These are phyloP conservation scores for Chymomyza fuscimana DNA, from an alignment of 2,888 invertebrate genomes.

Conservation along the genomic window DNA sequence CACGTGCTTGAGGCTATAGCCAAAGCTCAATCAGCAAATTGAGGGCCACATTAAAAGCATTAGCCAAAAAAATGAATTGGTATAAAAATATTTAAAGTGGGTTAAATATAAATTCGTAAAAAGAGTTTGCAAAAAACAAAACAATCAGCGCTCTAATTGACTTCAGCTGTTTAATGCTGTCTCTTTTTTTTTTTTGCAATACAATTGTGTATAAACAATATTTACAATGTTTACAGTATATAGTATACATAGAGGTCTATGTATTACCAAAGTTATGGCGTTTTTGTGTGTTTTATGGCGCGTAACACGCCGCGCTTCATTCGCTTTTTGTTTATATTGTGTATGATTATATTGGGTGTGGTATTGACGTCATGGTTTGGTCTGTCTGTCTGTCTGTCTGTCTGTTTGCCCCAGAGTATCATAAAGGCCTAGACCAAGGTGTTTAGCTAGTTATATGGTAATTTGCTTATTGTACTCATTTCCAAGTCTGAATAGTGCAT, in stretches of 20 bases:
- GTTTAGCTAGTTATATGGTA: slow-evolving; percentile 34
- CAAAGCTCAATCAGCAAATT: slow-evolving; percentile 51
- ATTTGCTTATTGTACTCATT: slow-evolving; percentile 16
- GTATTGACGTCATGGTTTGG: slow-evolving; percentile 65
- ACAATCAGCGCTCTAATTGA: slow-evolving; percentile 9
- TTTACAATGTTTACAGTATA: slow-evolving; percentile 42
- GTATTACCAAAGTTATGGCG: neutral
- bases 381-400: neutral
- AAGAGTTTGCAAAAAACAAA: slow-evolving; percentile 18
- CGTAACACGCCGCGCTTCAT: slow-evolving; percentile 11
- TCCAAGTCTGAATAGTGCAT: slow-evolving; percentile 5
- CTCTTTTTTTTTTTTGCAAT: slow-evolving; percentile 16
- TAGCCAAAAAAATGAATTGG: slow-evolving; percentile 13
- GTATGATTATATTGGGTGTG: slow-evolving; percentile 38
- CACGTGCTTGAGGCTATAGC: slow-evolving; percentile 54
- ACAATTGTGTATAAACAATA: too few species aligned
- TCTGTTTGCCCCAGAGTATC: slow-evolving; percentile 19
- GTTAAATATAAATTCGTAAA: slow-evolving; percentile 36
- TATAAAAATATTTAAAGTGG: slow-evolving; percentile 46
- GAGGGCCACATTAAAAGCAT: slow-evolving; percentile 46
- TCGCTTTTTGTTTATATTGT: neutral
- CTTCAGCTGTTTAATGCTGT: slow-evolving; percentile 52
- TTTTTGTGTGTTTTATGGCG: slow-evolving; percentile 7
- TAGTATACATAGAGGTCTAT: neutral
- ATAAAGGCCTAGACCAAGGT: slow-evolving; percentile 5